Evolutionary conservation across 1,140 invertebrate species (phyloP), one percentile per base, ranked within the genome.

Genomic region (Acyrthosiphon pisum): DNA sequence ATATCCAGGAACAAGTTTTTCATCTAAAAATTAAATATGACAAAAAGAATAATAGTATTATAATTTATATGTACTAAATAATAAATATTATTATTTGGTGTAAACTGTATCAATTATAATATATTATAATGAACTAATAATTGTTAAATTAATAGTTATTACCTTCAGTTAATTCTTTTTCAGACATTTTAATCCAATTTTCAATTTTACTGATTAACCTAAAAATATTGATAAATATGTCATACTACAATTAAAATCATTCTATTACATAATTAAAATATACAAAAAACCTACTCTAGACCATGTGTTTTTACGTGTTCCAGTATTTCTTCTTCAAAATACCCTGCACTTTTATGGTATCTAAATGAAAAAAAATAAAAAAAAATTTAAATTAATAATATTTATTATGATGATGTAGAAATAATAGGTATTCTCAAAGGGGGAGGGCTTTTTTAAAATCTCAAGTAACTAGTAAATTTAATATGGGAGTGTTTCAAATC

Each of bases 161-260:
- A 93, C 91, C 91, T 93, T 93, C 91, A n/a, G 44, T 86, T 56
- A 93, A 86, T 18, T 93, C 91, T 93, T 30, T 83, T 56, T 56
- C 48, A 30, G 91, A 93, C 81, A 93, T 93, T 83, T 53, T 93
- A 53, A 93, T 93, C 91, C 91, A 93, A 50, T 81, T 86, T 93
- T 93, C 46, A 93, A 93, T 93, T 53, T n/a, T 84, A 30, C 86
- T 83, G 18, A 93, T 93, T 86, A 93, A 93, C 20, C 91, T 93
- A 37, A 56, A 30, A 44, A 93, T 46, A 44, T 56, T 68, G 6
- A 68, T 7, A 91, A 90, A 41, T 44, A 84, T 26, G 22, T 30
- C 11, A 84, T 44, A 91, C 6, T 30, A 84, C 30, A 50, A 41
- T 68, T 23, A 68, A 50, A 53, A 48, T 30, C 30, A 87, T 87